Evolutionary conservation across 2,797 vertebrate species (phyloP), one percentile per base, ranked within the genome.

Genomic region (Sebastes diaconus): DNA sequence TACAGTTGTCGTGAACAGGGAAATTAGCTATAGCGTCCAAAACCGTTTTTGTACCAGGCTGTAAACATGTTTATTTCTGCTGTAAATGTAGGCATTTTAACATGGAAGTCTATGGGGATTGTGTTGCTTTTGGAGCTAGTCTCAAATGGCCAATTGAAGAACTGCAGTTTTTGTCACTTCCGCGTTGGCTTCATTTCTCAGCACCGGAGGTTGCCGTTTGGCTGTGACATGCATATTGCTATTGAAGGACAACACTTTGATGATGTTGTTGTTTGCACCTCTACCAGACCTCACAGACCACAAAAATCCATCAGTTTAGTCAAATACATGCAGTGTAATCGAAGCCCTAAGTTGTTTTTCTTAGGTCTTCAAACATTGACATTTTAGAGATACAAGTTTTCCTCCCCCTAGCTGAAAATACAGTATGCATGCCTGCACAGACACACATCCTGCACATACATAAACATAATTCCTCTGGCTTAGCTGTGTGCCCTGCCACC

Each of bases 381-480:
- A 68, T 46, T 70, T 59, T 9, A 60, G 39, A 73, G 61, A 77
- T 6, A 3, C 25, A 59, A 60, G 6, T 8, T 77, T 77, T 85
- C 58, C 8, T 22, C 13, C 10, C 12, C 46, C 9, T 36, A 54
- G 6, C 42, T 73, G 36, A 70, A 84, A 74, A 55, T 54, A 55
- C 25, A 27, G 55, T 18, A 79, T 50, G 7, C 25, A 57, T 77
- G 39, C 73, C 73, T 58, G 39, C 27, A 32, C 8, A 67, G 36
- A 74, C 52, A 8, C 50, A 74, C 30, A 63, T 54, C 52, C 55
- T 84, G 39, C 52, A 71, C 66, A 78, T 84, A 36, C 20, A 85
- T 77, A 71, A 83, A 73, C 68, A 72, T 60, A 63, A 52, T 76
- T 80, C 18, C 36, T 60, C 24, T 58, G 55, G 39, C 69, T 74